A percentile compares a stretch with the other conserved stretches of the same genome.
Conservation (phyloP, 2,113 vertebrate species). For the Vidua chalybeata region DNA sequence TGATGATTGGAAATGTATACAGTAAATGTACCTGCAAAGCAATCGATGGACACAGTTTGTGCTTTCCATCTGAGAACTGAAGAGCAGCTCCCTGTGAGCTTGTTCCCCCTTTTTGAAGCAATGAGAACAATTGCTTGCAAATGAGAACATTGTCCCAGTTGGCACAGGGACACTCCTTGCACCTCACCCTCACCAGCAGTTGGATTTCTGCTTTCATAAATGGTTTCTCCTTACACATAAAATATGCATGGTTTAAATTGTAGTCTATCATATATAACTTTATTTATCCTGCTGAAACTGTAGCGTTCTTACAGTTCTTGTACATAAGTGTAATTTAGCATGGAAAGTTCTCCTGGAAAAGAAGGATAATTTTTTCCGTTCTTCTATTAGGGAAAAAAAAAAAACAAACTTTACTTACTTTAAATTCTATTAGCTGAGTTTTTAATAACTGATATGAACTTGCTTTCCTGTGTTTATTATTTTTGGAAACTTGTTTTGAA, state of each 20-base stretch:
- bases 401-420: not conserved
- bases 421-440: not conserved
- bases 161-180: not conserved
- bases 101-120: not conserved
- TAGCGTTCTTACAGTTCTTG: not conserved
- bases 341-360: not conserved
- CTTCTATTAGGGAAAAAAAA: not conserved
- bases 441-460: not conserved
- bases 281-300: not conserved
- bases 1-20: slow-evolving; percentile 16
- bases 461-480: not conserved
- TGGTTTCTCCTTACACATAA: not conserved
- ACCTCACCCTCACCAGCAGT: not conserved
- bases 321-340: not conserved
- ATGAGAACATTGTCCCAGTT: too few species aligned
- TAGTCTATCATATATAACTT: not conserved
- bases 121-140: not conserved
- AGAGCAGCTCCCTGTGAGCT: not conserved
- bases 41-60: not conserved
- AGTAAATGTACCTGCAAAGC: not conserved
- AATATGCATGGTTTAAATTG: not conserved
- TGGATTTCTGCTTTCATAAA: not conserved
- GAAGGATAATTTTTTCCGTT: not conserved
- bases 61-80: not conserved
- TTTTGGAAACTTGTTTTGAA: slow-evolving; percentile 2